Evolutionary conservation across 2,113 vertebrate genomes (phyloP), one percentile per base, ranked within the genome.

Genomic region (Casuarius casuarius): DNA sequence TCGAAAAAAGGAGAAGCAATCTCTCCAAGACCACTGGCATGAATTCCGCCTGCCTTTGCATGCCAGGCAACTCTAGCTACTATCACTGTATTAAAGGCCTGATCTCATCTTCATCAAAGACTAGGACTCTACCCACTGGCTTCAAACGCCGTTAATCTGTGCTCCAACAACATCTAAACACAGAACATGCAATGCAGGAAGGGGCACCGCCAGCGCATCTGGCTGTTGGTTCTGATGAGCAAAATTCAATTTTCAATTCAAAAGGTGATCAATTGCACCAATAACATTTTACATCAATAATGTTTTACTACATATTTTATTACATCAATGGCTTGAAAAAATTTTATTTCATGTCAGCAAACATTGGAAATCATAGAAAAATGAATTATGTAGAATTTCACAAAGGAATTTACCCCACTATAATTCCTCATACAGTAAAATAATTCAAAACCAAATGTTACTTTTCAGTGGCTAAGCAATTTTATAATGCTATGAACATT

Each of bases 361-460:
- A 98, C 97, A 98, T 96, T 97, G 96, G 95, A 98, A 98, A 98
- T 98, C 85, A 98, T 98, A 98, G 98, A 98, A 98, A 98, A 98
- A 98, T 97, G 97, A 98, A 98, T 97, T 97, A 97, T 98, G 97
- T 93, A 98, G 97, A 97, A 97, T 97, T 98, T 98, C 97, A 98
- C 98, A 98, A 98, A 98, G 97, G 96, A 98, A 97, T 97, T 92
- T 96, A 96, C 95, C 97, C 95, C 97, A 98, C 98, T 98, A 95
- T 83, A 97, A 90, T 96, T 97, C 94, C 93, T 97, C 80, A 85
- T 97, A 97, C 96, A 97, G 96, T 96, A 97, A 98, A 97, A 94
- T 96, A 97, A 97, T 84, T 84, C 90, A 95, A 95, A 96, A 96
- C 96, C 96, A 97, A 96, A 97, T 95, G 94, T 98, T 97, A 97